Base-by-base conservation (phyloP, 2,888 invertebrate species). In the Ophioninae sp. region DNA sequence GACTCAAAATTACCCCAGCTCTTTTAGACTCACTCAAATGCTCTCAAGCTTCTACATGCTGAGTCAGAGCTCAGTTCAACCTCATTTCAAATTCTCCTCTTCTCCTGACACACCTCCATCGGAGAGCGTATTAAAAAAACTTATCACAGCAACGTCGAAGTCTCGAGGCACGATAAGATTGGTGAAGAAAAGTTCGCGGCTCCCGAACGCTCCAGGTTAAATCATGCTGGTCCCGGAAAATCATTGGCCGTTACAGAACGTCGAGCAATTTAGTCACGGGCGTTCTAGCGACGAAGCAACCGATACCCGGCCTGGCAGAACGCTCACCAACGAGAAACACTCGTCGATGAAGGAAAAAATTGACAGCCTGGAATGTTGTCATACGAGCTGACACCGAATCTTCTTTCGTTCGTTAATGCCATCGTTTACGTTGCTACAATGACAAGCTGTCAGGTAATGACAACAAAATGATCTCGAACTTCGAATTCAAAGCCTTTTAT, bases 361-460 rank as follows among this genome's bases (percentile, higher is more conserved):
- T 10, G 51, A 51, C 51, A 56, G 67, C n/a, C 68, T 44, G 68
- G 67, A 68, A 73, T 79, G 79, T 61, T 61, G 30, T 39, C 22
- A 17, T 56, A 20, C 22, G 71, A 51, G 51, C 59, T 73, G 72
- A 73, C 73, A 37, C 30, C 22, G 13, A 69, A 37, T 51, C 23
- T 79, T 41, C n/a, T 68, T 17, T 9, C 39, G 30, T 68, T 56
- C n/a, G 9, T 17, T 63, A 10, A 68, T 10, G 8, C 68, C 17
- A 30, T 79, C 51, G 2, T 69, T 37, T 7, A 37, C n/a, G 22
- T 68, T 1, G 20, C 65, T 1, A 23, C 30, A 9, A 68, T 74
- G n/a, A 59, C 74, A 68, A 73, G 44, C 23, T 39, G 20, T 17
- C 79, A 74, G 79, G 79, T 79, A 79, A 68, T 22, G 1, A 61